Base-by-base conservation (phyloP, 2,113 vertebrate species). In the Corythornis cristatus region DNA sequence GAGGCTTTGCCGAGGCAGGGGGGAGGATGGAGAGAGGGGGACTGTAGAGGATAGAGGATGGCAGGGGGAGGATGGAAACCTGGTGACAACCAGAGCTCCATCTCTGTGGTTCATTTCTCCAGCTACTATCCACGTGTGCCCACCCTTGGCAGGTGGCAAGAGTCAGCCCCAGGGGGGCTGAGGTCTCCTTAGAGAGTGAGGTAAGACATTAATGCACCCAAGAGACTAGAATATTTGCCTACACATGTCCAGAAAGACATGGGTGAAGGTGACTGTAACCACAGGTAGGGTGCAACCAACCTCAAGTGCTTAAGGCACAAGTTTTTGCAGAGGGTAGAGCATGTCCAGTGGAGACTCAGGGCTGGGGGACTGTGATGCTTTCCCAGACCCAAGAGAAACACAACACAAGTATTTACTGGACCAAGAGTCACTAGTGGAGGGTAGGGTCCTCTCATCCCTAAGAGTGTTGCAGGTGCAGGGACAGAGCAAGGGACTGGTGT, bases 61-160 rank as follows among this genome's bases (percentile, higher is more conserved):
- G 50, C 75, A 86, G 53, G 77, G 77, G 13, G n/a, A 53, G 48
- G 35, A 12, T 37, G 77, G 71, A 54, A 65, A 51, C 25, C 3
- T 9, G 62, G 70, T 42, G 80, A n/a, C 40, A 75, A 20, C 40
- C 79, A 40, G 15, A 37, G 51, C 25, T 89, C 12, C 15, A 1
- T 43, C 60, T 51, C 82, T 5, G 26, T 17, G 50, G 15, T 11
- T 10, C 1, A 23, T 37, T 61, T 33, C 80, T 84, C n/a, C 3
- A 5, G 35, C 43, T 68, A 21, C 33, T 53, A 3, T 12, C 56
- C 15, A 1, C 0, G 0, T 22, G 35, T 37, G 37, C 16, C 64
- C 23, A 15, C 11, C 4, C 31, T 22, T 2, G 1, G 60, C 3
- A 3, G 31, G 18, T 28, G 15, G 54, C 26, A 72, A 77, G 35